Conservation (phyloP, 2,888 invertebrate species). For the Linyphia triangularis region DNA sequence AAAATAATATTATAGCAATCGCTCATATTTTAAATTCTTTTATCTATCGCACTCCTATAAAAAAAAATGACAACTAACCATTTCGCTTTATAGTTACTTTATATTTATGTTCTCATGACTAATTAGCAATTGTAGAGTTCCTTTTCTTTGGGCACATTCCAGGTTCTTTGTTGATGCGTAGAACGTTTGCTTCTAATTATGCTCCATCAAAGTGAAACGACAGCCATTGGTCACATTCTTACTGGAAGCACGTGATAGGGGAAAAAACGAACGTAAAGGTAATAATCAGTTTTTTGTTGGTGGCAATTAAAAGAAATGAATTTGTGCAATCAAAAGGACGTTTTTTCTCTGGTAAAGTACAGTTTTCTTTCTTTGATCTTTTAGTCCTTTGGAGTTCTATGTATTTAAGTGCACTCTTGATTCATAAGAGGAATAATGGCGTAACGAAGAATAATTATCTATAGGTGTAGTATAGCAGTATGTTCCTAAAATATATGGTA, state of each 20-base stretch:
- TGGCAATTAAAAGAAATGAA: slow-evolving; percentile 26
- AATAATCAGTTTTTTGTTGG: background rate
- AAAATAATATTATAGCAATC: no score
- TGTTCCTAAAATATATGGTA: no score
- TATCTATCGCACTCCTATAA: no score
- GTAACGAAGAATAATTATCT: no score
- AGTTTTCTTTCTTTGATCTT: slow-evolving; percentile 1
- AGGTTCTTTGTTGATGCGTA: background rate
- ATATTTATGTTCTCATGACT: background rate
- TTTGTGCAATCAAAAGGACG: slow-evolving; percentile 14
- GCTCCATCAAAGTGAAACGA: slow-evolving; percentile 31
- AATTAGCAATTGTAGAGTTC: slow-evolving; percentile 14
- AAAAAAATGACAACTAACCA: no score
- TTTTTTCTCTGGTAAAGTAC: slow-evolving; percentile 10
- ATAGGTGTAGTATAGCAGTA: no score
- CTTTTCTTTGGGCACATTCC: background rate
- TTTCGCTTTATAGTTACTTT: no score
- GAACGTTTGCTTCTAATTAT: slow-evolving; percentile 36
- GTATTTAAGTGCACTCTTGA: background rate
- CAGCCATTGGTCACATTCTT: slow-evolving; percentile 52
- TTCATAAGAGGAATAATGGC: no score
- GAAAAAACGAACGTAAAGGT: background rate
- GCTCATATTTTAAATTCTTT: no score
- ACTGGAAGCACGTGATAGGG: background rate
- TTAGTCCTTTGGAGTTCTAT: background rate